Evolutionary conservation across 1,140 invertebrate genomes (phyloP).

Genomic region (Drosophila seguyi): DNA sequence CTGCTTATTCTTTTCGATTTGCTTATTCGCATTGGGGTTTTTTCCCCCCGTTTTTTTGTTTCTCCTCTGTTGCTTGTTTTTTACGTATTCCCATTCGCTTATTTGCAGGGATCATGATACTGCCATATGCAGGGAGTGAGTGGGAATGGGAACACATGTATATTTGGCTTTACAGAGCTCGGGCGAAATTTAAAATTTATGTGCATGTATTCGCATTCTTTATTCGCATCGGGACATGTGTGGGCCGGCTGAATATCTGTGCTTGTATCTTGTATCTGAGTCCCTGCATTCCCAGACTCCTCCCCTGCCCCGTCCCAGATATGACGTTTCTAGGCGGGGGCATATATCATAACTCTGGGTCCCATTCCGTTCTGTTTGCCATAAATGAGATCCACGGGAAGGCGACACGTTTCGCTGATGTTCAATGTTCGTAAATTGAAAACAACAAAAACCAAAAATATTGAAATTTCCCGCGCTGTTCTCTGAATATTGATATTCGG

Average conservation of each 20-base stretch:
- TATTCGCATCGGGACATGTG: slow-evolving; percentile 51
- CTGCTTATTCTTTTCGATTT: slow-evolving; percentile 75
- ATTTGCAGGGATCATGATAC: slow-evolving; percentile 56
- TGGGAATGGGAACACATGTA: slow-evolving; percentile 51
- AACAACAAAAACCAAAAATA: slow-evolving; percentile 68
- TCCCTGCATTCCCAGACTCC: slow-evolving; percentile 36
- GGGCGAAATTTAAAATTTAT: slow-evolving; percentile 76
- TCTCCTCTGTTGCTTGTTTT: slow-evolving; percentile 32
- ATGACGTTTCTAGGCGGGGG: slow-evolving; percentile 41
- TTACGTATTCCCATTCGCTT: slow-evolving; percentile 61
- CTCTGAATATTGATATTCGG: slow-evolving; percentile 68
- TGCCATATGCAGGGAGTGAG: slow-evolving; percentile 24
- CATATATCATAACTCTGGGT: slow-evolving; percentile 56
- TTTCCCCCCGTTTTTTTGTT: slow-evolving; percentile 35
- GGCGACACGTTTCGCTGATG: slow-evolving; percentile 58
- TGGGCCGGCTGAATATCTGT: slow-evolving; percentile 30
- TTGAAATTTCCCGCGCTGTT: slow-evolving; percentile 67
- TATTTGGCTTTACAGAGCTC: too few relatives aligned
- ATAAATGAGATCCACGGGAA: slow-evolving; percentile 69
- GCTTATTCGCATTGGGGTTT: slow-evolving; percentile 54
- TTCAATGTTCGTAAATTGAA: slow-evolving; percentile 71
- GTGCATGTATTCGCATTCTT: slow-evolving; percentile 46
- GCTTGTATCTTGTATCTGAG: slow-evolving; percentile 19
- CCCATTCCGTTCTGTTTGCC: slow-evolving; percentile 55
- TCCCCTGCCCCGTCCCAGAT: background rate